phyloP scores from a whole-genome alignment of 2,113 vertebrate genomes.

The Haemorhous mexicanus region DNA sequence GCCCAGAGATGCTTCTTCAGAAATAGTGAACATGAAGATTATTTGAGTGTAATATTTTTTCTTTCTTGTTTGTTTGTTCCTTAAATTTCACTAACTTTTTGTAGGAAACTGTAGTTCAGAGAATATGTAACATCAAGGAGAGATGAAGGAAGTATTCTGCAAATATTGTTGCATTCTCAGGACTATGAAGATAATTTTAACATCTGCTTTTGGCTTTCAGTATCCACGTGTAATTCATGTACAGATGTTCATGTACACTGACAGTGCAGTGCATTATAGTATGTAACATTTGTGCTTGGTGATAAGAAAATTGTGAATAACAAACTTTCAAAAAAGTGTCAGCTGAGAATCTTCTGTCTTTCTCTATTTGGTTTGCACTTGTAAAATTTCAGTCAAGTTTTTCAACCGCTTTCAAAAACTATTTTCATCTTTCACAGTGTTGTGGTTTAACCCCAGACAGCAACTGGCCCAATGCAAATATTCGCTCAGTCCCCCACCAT shows the following conservation, averaged over 20 bases:
- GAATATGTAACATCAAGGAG: background rate
- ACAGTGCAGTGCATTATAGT: background rate
- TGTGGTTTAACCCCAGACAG: background rate
- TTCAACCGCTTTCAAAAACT: background rate
- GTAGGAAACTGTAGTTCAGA: background rate
- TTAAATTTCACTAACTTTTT: background rate
- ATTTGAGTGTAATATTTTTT: background rate
- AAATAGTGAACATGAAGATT: background rate
- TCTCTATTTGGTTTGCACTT: background rate
- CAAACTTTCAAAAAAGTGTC: background rate
- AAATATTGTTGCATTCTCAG: background rate
- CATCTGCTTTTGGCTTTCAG: background rate
- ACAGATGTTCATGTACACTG: background rate
- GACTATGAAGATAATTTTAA: background rate
- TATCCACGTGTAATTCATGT: background rate
- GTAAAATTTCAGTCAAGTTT: background rate
- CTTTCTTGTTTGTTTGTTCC: background rate
- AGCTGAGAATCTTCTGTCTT: background rate
- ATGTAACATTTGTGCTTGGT: background rate
- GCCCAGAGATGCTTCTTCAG: background rate
- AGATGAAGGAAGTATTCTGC: background rate
- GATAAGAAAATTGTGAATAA: background rate
- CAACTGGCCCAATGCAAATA: accelerated
- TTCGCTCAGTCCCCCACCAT: accelerated
- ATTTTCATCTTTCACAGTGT: background rate